Percentiles rank a stretch among this genome's conserved stretches.
These are phyloP conservation scores for Coilia nasus DNA, from an alignment of 2,797 vertebrate genomes.

Conservation along the genomic window DNA sequence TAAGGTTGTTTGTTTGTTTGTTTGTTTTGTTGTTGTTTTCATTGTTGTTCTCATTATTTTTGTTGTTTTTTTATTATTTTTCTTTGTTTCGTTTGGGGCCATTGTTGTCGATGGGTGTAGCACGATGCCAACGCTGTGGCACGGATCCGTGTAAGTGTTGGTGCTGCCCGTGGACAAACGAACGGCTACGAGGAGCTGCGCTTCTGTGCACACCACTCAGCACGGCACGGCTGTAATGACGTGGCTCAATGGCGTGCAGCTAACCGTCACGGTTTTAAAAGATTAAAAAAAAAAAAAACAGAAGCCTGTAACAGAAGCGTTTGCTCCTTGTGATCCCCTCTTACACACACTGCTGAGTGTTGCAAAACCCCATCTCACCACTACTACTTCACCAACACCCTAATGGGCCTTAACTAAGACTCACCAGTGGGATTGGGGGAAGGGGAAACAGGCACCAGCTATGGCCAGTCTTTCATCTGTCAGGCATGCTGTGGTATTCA, in stretches of 20 bases:
- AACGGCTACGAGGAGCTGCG: not conserved
- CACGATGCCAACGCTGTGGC: constrained; percentile 27
- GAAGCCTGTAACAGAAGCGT: constrained; percentile 29
- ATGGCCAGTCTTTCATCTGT: not conserved
- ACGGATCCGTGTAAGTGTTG: constrained; percentile 23
- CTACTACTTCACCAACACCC: not conserved
- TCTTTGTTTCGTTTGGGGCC: not conserved
- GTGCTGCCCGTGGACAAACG: not conserved
- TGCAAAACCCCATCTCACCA: not conserved
- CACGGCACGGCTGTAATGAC: not conserved
- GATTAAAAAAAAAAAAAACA: not conserved
- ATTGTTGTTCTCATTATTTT: not conserved
- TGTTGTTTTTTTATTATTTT: constrained; percentile 27
- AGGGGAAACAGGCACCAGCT: not conserved
- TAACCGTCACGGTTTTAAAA: constrained; percentile 17
- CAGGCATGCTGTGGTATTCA: not conserved
- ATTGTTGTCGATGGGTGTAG: constrained; percentile 34
- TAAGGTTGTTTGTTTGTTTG: not conserved
- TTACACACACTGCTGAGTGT: constrained; percentile 6
- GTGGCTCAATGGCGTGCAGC: not conserved
- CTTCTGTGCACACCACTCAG: not conserved
- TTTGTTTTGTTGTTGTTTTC: constrained; percentile 27
- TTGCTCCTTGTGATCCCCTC: constrained; percentile 26
- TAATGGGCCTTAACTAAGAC: not conserved
- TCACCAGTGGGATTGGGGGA: not conserved